Evolutionary conservation across 2,888 invertebrate genomes (phyloP).

Genomic region (Apantesis nais): DNA sequence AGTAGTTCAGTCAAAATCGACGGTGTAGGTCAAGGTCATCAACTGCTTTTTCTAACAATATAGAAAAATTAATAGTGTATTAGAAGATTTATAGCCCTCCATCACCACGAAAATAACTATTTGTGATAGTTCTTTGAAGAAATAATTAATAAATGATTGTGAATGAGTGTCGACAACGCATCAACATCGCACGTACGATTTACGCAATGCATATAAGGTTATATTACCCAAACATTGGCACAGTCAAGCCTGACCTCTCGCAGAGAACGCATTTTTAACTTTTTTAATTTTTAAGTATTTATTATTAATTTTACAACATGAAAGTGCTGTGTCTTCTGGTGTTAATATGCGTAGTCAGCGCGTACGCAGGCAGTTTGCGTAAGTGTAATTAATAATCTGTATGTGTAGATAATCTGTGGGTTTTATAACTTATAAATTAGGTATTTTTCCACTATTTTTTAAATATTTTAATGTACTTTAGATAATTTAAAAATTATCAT

Average conservation of each 20-base stretch:
- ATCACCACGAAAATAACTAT: constrained; percentile 21
- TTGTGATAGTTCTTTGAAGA: constrained; percentile 22
- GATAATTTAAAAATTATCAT: no score
- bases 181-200: constrained; percentile 26
- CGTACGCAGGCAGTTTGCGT: constrained; percentile 64
- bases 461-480: no score
- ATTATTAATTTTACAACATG: constrained; percentile 53
- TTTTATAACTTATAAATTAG: no score
- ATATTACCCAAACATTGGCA: constrained; percentile 24
- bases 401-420: background rate
- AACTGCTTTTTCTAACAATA: background rate
- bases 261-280: constrained; percentile 27
- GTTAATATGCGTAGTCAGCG: constrained; percentile 49
- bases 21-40: background rate
- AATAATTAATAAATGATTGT: constrained; percentile 39
- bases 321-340: constrained; percentile 61
- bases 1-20: background rate
- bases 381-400: constrained; percentile 49
- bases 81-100: constrained; percentile 15
- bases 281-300: constrained; percentile 8
- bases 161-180: constrained; percentile 32
- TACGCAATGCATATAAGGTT: constrained; percentile 60
- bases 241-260: constrained; percentile 40
- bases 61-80: constrained; percentile 5
- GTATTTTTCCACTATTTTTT: no score